Base-by-base conservation (phyloP, 2,113 vertebrate genomes). In the Colaptes auratus region DNA sequence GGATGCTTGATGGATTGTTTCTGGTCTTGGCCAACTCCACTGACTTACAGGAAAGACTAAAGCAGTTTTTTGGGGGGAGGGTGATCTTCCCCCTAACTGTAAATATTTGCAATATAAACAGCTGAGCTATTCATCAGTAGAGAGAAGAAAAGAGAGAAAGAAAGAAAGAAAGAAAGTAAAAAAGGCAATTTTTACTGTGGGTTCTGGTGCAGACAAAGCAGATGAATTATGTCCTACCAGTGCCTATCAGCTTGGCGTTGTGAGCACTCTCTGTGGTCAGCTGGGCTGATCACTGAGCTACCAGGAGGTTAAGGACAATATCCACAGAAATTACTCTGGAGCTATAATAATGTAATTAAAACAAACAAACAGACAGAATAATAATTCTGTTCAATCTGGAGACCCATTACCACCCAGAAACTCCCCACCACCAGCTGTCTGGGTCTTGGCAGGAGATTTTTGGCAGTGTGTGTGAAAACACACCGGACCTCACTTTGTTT, bases 11-110 rank as follows among this genome's bases (percentile, higher is more conserved):
- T 86, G 86, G 79, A 24, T 81, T 91, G 79, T 60, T 95, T 78
- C 69, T 92, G 79, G 46, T 65, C n/a, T 93, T 81, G 82, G 86
- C 65, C 72, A 83, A 7, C 33, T 80, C 16, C 8, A 5, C 39
- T 21, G 92, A 88, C 39, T 96, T 95, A 80, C 90, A 77, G 93
- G 90, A 94, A 96, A 35, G 75, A 19, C 78, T 4, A 0, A 67
- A 84, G 59, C 11, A 7, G 20, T 7, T 12, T 1, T 80, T 59
- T 79, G 39, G 78, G 63, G 63, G 80, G 77, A 35, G 85, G 79
- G 60, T 79, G 85, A 80, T 92, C 75, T 89, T 73, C 66, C 39
- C 50, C 75, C 74, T 82, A 30, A 55, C 78, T 92, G 71, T 50
- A 58, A 87, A 66, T 94, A 64, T 82, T 89, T 95, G 92, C 67